Conservation (phyloP, 2,113 vertebrate genomes). For the Trichomycterus rosablanca region DNA sequence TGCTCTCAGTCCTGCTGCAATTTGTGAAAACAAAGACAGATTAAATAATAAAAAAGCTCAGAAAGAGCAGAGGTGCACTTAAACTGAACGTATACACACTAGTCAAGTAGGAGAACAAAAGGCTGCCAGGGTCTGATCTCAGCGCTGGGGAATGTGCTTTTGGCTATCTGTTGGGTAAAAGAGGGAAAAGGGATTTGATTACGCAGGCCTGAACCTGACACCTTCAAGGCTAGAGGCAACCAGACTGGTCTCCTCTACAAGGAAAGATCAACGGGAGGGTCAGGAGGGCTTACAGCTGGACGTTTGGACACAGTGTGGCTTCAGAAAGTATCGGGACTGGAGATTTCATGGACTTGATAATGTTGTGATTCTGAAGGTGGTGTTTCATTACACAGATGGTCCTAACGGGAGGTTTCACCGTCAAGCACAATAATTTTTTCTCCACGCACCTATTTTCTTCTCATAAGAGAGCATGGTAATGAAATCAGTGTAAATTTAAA, state of each 20-base stretch:
- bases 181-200: constrained; percentile 14
- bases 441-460: too few relatives aligned
- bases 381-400: too few relatives aligned
- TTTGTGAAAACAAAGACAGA: constrained; percentile 1
- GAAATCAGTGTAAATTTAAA: too few relatives aligned
- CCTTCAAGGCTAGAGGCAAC: constrained; percentile 4
- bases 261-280: not conserved
- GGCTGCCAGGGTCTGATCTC: constrained; percentile 60
- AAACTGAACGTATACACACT: too few relatives aligned
- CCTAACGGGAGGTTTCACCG: too few relatives aligned
- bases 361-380: too few relatives aligned
- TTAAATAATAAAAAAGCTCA: constrained; percentile 4
- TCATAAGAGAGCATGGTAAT: too few relatives aligned
- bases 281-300: not conserved
- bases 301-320: too few relatives aligned
- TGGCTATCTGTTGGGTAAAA: constrained; percentile 35
- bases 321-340: too few relatives aligned
- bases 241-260: not conserved
- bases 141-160: constrained; percentile 51
- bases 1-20: not conserved
- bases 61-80: not conserved
- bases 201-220: constrained; percentile 19
- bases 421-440: too few relatives aligned
- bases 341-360: too few relatives aligned
- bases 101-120: constrained; percentile 54